Conservation (phyloP, 2,888 invertebrate genomes). For the Syrista parreyssii region DNA sequence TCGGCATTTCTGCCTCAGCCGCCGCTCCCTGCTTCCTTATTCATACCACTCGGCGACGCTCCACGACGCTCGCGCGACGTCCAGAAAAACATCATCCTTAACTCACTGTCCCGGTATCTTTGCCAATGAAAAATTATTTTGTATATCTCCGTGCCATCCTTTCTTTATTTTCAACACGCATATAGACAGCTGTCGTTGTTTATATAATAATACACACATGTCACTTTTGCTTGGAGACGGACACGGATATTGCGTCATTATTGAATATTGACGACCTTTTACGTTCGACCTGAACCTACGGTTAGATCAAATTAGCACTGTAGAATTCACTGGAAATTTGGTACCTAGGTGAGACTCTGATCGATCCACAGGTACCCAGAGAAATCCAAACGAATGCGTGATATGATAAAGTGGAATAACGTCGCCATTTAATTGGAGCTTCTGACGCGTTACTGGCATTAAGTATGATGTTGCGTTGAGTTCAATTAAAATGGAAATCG, state of each 20-base stretch:
- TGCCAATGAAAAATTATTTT: too few species aligned
- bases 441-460: conserved; percentile 59
- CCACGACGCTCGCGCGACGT: conserved; percentile 27
- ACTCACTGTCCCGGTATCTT: neutral
- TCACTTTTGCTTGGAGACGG: neutral
- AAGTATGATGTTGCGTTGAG: conserved; percentile 64
- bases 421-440: conserved; percentile 60
- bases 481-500: conserved; percentile 66
- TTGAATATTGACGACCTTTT: neutral
- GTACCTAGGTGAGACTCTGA: neutral
- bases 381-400: conserved; percentile 30
- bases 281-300: neutral
- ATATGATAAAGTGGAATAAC: conserved; percentile 55
- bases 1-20: conserved; percentile 59
- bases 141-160: too few species aligned
- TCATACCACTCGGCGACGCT: conserved; percentile 39
- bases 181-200: too few species aligned
- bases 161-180: neutral
- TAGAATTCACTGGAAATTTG: neutral
- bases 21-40: conserved; percentile 58
- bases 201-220: neutral
- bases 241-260: neutral
- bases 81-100: conserved; percentile 40
- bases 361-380: neutral
- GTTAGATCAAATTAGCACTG: neutral